These are phyloP conservation scores for Diarsia brunnea DNA, from an alignment of 2,888 invertebrate species.

Conservation along the genomic window DNA sequence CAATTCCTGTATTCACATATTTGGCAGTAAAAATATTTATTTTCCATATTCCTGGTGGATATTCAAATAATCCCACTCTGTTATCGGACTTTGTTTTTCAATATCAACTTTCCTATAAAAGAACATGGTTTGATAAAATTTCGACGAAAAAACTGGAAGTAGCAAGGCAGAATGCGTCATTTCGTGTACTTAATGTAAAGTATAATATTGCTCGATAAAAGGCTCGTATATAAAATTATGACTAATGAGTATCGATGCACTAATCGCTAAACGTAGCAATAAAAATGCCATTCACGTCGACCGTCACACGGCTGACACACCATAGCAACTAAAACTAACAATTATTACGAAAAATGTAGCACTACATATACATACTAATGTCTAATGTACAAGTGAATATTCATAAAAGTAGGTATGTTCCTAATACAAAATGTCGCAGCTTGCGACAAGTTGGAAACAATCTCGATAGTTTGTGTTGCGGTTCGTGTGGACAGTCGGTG, in stretches of 20 bases:
- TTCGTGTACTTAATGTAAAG: constrained; percentile 49
- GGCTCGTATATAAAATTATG: constrained; percentile 57
- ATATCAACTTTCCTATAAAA: constrained; percentile 1
- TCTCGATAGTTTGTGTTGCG: constrained; percentile 18
- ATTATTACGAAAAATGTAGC: constrained; percentile 43
- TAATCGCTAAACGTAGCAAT: constrained; percentile 56
- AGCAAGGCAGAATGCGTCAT: constrained; percentile 38
- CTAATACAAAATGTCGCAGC: constrained; percentile 41
- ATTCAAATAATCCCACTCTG: neutral
- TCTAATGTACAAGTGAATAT: constrained; percentile 58
- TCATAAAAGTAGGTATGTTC: constrained; percentile 33
- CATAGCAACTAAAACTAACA: constrained; percentile 34
- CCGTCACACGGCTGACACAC: constrained; percentile 55
- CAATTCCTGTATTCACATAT: constrained; percentile 22
- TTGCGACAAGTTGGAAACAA: constrained; percentile 25
- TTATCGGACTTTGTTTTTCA: neutral
- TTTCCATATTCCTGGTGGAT: constrained; percentile 6
- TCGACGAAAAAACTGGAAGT: constrained; percentile 24
- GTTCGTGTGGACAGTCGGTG: neutral
- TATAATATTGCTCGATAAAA: constrained; percentile 63
- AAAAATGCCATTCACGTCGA: constrained; percentile 44
- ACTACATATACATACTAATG: constrained; percentile 53
- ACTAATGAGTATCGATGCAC: constrained; percentile 71
- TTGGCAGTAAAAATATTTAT: constrained; percentile 28
- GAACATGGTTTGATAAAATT: neutral